phyloP scores from a whole-genome alignment of 2,113 vertebrate genomes.

The Forbesichthys agassizii region DNA sequence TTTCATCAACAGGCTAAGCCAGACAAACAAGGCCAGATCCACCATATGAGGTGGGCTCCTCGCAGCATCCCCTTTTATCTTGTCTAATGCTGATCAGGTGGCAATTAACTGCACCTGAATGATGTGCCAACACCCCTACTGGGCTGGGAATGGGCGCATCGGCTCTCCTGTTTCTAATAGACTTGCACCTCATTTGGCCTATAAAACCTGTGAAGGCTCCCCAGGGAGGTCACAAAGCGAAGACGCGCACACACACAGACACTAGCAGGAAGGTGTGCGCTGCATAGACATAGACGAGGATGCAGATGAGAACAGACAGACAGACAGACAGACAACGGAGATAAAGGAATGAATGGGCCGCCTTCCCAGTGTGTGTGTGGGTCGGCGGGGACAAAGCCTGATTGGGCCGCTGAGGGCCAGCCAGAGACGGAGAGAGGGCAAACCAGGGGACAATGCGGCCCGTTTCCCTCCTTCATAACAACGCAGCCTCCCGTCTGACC shows the following conservation, averaged over 20 bases:
- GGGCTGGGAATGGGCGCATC: conserved; percentile 73
- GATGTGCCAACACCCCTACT: conserved; percentile 64
- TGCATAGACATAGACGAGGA: conserved; percentile 3
- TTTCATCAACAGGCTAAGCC: conserved; percentile 21
- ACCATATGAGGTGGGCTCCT: conserved; percentile 29
- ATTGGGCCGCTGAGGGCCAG: conserved; percentile 53
- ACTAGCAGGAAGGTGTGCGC: conserved; percentile 47
- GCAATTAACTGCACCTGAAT: conserved; percentile 78
- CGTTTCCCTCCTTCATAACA: conserved; percentile 74
- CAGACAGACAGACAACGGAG: conserved; percentile 40
- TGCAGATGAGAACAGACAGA: conserved; percentile 43
- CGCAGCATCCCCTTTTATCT: conserved; percentile 40
- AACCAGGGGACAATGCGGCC: conserved; percentile 71
- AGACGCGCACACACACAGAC: conserved; percentile 48
- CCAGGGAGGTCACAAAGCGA: conserved; percentile 69
- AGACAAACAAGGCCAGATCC: background rate
- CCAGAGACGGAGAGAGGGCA: conserved; percentile 49
- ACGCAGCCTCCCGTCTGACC: conserved; percentile 79
- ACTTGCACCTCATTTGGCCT: conserved; percentile 87
- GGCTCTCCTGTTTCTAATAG: conserved; percentile 79
- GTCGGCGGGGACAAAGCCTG: conserved; percentile 52
- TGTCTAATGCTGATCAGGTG: conserved; percentile 71
- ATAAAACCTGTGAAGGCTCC: conserved; percentile 83
- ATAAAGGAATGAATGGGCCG: conserved; percentile 50
- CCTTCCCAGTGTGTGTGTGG: conserved; percentile 41